These are phyloP conservation scores for Nomada lathburiana DNA, from an alignment of 2,888 invertebrate species.

Conservation along the genomic window DNA sequence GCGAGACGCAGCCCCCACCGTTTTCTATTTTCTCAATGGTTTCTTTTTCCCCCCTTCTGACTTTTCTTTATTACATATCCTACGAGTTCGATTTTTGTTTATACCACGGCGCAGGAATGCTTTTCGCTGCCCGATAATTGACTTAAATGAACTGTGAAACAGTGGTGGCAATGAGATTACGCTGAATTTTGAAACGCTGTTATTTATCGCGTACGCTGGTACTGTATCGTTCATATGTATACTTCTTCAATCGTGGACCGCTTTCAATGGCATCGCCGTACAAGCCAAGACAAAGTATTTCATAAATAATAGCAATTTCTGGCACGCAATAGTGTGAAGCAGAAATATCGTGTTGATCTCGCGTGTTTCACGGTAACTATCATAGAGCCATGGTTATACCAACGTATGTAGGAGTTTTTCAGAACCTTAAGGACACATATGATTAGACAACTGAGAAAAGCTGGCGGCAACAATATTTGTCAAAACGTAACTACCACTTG, in stretches of 20 bases:
- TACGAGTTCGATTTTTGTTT: slow-evolving; percentile 16
- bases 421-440: no score
- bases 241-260: slow-evolving; percentile 7
- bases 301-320: slow-evolving; percentile 70
- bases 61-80: not conserved
- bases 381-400: not conserved
- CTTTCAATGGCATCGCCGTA: not conserved
- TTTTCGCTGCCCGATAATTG: not conserved
- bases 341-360: slow-evolving; percentile 64
- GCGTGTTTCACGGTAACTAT: slow-evolving; percentile 39
- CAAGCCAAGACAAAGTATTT: slow-evolving; percentile 64
- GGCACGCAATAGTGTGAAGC: slow-evolving; percentile 64
- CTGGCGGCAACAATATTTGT: no score
- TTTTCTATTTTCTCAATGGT: not conserved
- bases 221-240: no score
- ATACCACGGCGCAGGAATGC: no score
- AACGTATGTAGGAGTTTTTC: no score
- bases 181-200: no score
- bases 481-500: no score
- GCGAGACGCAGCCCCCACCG: not conserved
- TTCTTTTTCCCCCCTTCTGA: not conserved
- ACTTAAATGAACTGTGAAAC: no score
- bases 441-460: no score
- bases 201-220: no score
- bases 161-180: no score